A percentile compares a stretch with the other conserved stretches of the same genome.
These are phyloP conservation scores for Agonopterix arenella DNA, from an alignment of 2,888 invertebrate genomes.

Conservation along the genomic window DNA sequence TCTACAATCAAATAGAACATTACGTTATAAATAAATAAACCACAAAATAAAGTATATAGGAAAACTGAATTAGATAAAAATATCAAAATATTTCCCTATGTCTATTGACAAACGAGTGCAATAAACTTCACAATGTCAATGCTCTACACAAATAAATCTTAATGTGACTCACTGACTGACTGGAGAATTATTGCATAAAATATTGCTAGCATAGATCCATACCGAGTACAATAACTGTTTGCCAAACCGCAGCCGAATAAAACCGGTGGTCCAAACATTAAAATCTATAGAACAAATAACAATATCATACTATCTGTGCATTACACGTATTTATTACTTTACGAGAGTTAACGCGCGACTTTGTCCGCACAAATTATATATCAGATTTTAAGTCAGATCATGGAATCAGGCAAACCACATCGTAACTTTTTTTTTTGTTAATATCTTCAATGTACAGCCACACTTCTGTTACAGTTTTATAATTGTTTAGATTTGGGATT, in stretches of 20 bases:
- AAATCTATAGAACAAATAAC: neutral
- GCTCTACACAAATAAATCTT: slow-evolving; percentile 29
- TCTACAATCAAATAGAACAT: no score
- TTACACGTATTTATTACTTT: no score
- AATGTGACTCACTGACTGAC: slow-evolving; percentile 50
- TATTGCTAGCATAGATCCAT: slow-evolving; percentile 14
- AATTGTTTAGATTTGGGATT: no score
- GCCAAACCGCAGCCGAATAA: slow-evolving; percentile 17
- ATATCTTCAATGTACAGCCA: no score
- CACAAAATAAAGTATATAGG: neutral
- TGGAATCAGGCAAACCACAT: no score
- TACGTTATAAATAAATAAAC: neutral
- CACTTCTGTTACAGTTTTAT: no score
- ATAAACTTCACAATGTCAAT: slow-evolving; percentile 57
- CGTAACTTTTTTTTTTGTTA: no score
- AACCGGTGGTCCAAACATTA: slow-evolving; percentile 10
- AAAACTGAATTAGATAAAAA: slow-evolving; percentile 8
- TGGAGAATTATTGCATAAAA: slow-evolving; percentile 38
- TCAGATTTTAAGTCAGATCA: no score
- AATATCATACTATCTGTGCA: no score
- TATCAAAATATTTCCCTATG: neutral
- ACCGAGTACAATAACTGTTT: slow-evolving; percentile 34
- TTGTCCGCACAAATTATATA: no score
- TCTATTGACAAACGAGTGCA: slow-evolving; percentile 31
- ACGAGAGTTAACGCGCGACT: no score